These are phyloP conservation scores for Ctenosaura bakeri DNA, from an alignment of 2,797 vertebrate species.

Conservation along the genomic window DNA sequence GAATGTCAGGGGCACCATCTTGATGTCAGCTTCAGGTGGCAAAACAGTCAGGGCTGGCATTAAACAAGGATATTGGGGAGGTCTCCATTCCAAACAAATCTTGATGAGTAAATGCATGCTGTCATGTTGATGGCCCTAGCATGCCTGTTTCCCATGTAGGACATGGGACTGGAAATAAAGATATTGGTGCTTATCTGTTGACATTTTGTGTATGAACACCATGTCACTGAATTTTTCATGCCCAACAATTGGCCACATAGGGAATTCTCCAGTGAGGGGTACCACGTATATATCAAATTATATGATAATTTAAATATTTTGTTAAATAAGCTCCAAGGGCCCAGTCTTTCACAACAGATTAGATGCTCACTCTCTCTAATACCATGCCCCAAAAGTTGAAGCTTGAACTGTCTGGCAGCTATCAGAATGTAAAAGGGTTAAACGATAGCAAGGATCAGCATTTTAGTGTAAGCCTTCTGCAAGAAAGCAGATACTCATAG, in stretches of 20 bases:
- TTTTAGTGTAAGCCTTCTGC: slow-evolving; percentile 70
- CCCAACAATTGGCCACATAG: slow-evolving; percentile 52
- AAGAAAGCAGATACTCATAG: slow-evolving; percentile 71
- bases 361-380: slow-evolving; percentile 39
- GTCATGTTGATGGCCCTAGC: slow-evolving; percentile 3
- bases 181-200: slow-evolving; percentile 61
- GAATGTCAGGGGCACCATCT: not conserved
- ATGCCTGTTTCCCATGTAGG: slow-evolving; percentile 29
- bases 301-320: slow-evolving; percentile 37
- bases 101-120: slow-evolving; percentile 13
- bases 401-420: slow-evolving; percentile 63
- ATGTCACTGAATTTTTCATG: slow-evolving; percentile 63
- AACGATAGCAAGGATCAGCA: slow-evolving; percentile 59
- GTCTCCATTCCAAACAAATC: slow-evolving; percentile 36
- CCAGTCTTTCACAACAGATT: slow-evolving; percentile 49
- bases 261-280: slow-evolving; percentile 4
- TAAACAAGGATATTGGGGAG: not conserved
- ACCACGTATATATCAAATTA: not conserved
- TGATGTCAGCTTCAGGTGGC: not conserved
- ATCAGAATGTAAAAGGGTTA: slow-evolving; percentile 54
- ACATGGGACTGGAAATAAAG: slow-evolving; percentile 68
- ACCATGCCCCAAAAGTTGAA: slow-evolving; percentile 43
- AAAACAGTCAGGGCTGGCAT: not conserved
- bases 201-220: slow-evolving; percentile 59
- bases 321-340: slow-evolving; percentile 38